phyloP scores from a whole-genome alignment of 2,113 vertebrate genomes.

The Cheirogaleus medius region DNA sequence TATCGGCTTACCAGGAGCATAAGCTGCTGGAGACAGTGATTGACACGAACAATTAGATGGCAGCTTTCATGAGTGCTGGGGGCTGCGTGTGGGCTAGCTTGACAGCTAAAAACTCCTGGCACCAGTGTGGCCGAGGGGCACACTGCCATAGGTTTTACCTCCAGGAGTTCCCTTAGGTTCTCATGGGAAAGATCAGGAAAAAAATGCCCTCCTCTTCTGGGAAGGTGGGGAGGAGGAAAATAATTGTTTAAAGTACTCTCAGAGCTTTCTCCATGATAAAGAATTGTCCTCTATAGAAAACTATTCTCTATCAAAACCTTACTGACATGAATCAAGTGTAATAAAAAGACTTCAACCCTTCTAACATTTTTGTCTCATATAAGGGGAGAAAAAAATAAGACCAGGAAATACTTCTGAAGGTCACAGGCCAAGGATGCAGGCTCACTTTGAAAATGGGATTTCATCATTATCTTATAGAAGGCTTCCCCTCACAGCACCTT shows the following conservation, averaged over 20 bases:
- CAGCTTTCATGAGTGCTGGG: background rate
- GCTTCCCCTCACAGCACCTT: background rate
- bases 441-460: background rate
- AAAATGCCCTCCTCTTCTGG: background rate
- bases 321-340: background rate
- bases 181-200: background rate
- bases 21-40: background rate
- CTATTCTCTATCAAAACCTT: too few relatives aligned
- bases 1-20: background rate
- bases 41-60: too few relatives aligned
- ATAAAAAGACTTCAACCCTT: background rate
- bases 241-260: background rate
- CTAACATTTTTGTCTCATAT: fast-evolving
- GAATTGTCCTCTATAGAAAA: background rate
- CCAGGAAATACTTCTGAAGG: background rate
- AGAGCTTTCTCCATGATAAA: background rate
- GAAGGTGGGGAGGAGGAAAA: too few relatives aligned
- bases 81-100: too few relatives aligned
- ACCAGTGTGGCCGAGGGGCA: fast-evolving
- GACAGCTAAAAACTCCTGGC: background rate
- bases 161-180: fast-evolving
- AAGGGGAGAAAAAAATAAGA: background rate
- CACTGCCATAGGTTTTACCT: background rate
- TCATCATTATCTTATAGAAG: background rate
- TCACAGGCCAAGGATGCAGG: background rate